These are phyloP conservation scores for Adrianichthys oophorus DNA, from an alignment of 2,797 vertebrate species.

Conservation along the genomic window DNA sequence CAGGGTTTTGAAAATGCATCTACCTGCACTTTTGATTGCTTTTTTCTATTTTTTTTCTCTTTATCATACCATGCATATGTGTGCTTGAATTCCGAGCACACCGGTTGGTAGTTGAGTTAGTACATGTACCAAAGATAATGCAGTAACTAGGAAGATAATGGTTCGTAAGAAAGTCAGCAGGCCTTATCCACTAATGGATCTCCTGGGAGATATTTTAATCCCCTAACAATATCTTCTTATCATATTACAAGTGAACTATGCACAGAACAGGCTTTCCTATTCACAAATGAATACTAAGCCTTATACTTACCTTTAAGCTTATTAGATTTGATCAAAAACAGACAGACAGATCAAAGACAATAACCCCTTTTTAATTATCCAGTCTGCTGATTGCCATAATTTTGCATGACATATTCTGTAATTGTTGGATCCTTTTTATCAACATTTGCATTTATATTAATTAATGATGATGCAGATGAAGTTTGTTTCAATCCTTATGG, in stretches of 20 bases:
- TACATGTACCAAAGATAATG: slow-evolving; percentile 45
- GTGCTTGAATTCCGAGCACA: slow-evolving; percentile 5
- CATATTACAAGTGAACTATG: slow-evolving; percentile 80
- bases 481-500: slow-evolving; percentile 17
- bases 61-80: not conserved
- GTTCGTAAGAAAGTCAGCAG: slow-evolving; percentile 66
- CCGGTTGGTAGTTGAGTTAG: slow-evolving; percentile 25
- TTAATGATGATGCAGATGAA: slow-evolving; percentile 3
- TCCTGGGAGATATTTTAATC: slow-evolving; percentile 77
- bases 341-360: slow-evolving; percentile 62
- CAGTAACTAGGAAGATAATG: slow-evolving; percentile 66
- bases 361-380: slow-evolving; percentile 65
- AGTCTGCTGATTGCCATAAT: slow-evolving; percentile 32
- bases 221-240: slow-evolving; percentile 78
- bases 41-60: too few relatives aligned
- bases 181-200: slow-evolving; percentile 76
- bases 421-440: slow-evolving; percentile 3
- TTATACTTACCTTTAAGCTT: slow-evolving; percentile 75
- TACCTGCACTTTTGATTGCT: not conserved
- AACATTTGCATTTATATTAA: slow-evolving; percentile 17
- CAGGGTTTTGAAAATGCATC: slow-evolving; percentile 2
- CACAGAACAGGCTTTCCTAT: slow-evolving; percentile 66
- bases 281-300: slow-evolving; percentile 75
- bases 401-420: slow-evolving; percentile 31
- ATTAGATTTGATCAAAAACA: slow-evolving; percentile 74